Evolutionary conservation across 2,888 invertebrate genomes (phyloP).

Genomic region (Drosophila nr. medialis): DNA sequence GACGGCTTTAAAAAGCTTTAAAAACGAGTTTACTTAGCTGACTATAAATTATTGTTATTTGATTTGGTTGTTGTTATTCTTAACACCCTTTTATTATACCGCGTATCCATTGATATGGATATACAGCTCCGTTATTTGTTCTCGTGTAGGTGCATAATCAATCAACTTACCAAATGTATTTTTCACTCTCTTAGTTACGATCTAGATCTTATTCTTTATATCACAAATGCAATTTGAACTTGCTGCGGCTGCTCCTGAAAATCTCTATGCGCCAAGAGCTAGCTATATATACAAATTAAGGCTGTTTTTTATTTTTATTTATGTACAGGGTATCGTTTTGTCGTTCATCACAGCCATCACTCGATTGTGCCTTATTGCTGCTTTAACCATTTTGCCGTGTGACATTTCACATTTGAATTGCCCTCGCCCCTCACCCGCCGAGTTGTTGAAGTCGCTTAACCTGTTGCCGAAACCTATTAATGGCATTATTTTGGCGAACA

Average conservation of each 20-base stretch:
- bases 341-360: background rate
- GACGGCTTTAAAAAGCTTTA: constrained; percentile 42
- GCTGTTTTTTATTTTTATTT: background rate
- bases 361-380: constrained; percentile 21
- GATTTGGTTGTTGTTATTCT: constrained; percentile 2
- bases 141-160: too few relatives aligned
- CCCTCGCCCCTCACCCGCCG: constrained; percentile 2
- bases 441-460: constrained; percentile 49
- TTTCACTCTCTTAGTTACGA: background rate
- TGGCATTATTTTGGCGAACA: constrained; percentile 41
- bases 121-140: background rate
- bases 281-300: background rate
- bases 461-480: constrained; percentile 58
- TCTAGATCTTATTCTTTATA: background rate
- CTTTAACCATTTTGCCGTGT: constrained; percentile 42
- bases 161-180: background rate
- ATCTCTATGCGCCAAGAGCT: background rate
- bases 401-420: constrained; percentile 51
- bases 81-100: constrained; percentile 5
- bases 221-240: background rate
- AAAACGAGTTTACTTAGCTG: constrained; percentile 40
- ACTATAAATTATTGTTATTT: constrained; percentile 20
- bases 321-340: constrained; percentile 4
- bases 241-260: background rate
- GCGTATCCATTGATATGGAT: background rate